These are phyloP conservation scores for Lampris incognitus DNA, from an alignment of 2,113 vertebrate species.

Conservation along the genomic window DNA sequence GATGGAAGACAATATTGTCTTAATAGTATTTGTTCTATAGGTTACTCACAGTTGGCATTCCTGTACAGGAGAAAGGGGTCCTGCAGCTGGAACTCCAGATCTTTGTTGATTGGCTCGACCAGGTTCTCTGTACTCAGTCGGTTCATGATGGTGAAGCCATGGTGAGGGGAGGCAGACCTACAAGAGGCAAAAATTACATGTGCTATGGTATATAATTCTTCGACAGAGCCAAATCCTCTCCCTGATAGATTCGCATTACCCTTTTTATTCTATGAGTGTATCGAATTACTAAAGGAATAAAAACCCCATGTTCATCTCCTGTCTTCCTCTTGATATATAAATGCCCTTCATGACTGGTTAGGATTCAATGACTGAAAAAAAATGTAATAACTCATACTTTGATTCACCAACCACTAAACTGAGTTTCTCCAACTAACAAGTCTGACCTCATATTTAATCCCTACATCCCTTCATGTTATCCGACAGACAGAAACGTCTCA, in stretches of 20 bases:
- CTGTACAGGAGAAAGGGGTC: slow-evolving; percentile 98
- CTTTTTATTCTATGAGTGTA: too few species aligned
- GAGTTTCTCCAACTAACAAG: too few species aligned
- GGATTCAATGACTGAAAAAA: too few species aligned
- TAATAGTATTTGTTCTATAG: neutral
- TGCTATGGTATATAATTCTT: neutral
- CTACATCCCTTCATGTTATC: too few species aligned
- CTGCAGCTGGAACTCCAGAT: slow-evolving; percentile 97
- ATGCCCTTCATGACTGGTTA: neutral
- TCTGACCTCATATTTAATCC: too few species aligned
- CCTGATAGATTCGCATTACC: neutral
- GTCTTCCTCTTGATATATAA: neutral
- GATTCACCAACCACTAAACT: too few species aligned
- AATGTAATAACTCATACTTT: too few species aligned
- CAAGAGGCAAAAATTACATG: slow-evolving; percentile 8
- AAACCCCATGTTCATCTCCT: too few species aligned
- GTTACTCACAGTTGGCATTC: slow-evolving; percentile 87
- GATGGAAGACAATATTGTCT: neutral
- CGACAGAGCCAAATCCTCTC: neutral
- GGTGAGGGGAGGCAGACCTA: slow-evolving; percentile 94
- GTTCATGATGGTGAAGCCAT: slow-evolving; percentile 99
- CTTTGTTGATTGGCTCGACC: slow-evolving; percentile 98
- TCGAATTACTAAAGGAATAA: too few species aligned
- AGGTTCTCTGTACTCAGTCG: slow-evolving; percentile 94
- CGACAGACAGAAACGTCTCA: too few species aligned